Conservation (phyloP, 2,797 vertebrate genomes). For the Scolopax bukidnonensis region DNA sequence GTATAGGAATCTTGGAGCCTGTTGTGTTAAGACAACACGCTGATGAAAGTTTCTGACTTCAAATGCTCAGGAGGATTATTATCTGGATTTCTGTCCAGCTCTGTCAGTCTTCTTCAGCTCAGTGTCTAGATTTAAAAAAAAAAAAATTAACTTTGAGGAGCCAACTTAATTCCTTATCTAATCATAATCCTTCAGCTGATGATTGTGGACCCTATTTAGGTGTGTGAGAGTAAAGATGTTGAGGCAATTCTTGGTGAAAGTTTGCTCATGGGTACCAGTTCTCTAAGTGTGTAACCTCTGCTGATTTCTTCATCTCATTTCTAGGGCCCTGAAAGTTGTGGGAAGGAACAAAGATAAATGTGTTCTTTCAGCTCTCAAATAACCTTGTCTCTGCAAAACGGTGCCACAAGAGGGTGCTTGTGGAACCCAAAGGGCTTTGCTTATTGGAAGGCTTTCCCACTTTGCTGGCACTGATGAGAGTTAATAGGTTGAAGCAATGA, state of each 20-base stretch:
- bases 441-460: not conserved
- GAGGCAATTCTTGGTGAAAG: not conserved
- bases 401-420: not conserved
- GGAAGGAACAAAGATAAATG: not conserved
- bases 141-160: not conserved
- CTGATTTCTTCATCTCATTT: not conserved
- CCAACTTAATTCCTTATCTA: not conserved
- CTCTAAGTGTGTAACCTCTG: not conserved
- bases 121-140: not conserved
- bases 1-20: not conserved
- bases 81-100: not conserved
- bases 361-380: not conserved
- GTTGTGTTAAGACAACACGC: not conserved
- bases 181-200: not conserved
- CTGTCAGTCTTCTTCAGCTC: not conserved
- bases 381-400: not conserved
- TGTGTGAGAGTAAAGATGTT: not conserved
- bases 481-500: not conserved
- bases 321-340: not conserved
- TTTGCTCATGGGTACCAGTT: not conserved
- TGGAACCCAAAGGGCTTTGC: not conserved
- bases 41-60: not conserved
- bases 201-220: not conserved
- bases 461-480: fast-evolving
- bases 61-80: not conserved